These are phyloP conservation scores for Prosapia bicincta DNA, from an alignment of 2,888 invertebrate genomes.

Conservation along the genomic window DNA sequence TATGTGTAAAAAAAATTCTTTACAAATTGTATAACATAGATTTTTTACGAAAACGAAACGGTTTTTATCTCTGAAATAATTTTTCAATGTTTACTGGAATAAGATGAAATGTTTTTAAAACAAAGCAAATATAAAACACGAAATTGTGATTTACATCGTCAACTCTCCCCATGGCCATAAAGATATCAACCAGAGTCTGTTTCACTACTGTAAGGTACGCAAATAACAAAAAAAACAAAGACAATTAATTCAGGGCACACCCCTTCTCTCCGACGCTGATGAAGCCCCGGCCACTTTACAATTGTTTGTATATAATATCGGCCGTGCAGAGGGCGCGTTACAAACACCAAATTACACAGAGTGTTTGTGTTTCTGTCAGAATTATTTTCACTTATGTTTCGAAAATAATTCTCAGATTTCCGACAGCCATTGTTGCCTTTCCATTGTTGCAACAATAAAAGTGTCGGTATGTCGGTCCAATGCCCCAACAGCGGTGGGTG, in stretches of 20 bases:
- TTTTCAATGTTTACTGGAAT: too few relatives aligned
- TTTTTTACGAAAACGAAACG: too few relatives aligned
- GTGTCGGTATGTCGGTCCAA: background rate
- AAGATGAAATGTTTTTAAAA: background rate
- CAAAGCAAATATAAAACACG: background rate
- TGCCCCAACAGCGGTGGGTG: background rate
- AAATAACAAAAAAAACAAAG: background rate
- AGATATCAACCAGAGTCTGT: background rate
- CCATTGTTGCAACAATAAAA: background rate
- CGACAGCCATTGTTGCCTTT: background rate
- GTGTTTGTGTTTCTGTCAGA: background rate
- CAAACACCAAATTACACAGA: background rate
- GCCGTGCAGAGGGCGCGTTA: background rate
- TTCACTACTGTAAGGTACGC: background rate
- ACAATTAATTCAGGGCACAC: background rate
- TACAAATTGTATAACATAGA: too few relatives aligned
- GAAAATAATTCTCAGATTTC: background rate
- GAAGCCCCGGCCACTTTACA: background rate
- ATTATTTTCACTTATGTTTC: background rate
- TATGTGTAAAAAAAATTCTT: too few relatives aligned
- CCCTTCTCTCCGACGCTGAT: background rate
- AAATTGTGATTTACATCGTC: background rate
- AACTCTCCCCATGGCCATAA: background rate
- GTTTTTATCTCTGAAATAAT: too few relatives aligned
- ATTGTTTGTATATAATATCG: background rate